phyloP scores from a whole-genome alignment of 53 echinoderm and acorn worm genomes.

The Holothuria scabra region DNA sequence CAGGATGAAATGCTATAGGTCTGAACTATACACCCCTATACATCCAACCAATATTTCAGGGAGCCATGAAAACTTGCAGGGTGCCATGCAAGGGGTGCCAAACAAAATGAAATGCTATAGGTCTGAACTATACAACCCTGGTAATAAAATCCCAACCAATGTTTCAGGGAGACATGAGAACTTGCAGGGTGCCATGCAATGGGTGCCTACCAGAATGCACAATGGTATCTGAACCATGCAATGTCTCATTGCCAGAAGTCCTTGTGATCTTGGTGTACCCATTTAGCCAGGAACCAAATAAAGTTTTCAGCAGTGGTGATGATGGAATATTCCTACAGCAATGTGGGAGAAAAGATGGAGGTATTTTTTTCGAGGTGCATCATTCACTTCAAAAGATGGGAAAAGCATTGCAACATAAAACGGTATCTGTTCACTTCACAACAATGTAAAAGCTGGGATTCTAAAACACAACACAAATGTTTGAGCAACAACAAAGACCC shows the following conservation, averaged over 20 bases:
- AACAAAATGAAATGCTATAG: no score
- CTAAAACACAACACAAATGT: background rate
- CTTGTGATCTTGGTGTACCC: conserved; percentile 35
- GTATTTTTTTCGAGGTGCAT: no score
- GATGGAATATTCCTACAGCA: background rate
- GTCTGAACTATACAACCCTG: no score
- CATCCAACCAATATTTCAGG: no score
- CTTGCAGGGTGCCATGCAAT: background rate
- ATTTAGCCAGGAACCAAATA: conserved; percentile 37
- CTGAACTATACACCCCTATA: no score
- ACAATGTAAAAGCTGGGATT: background rate
- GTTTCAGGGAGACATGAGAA: no score
- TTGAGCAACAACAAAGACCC: no score
- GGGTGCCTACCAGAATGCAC: conserved; percentile 19
- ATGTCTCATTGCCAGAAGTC: conserved; percentile 11
- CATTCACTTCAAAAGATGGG: background rate
- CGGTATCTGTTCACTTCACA: background rate
- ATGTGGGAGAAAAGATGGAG: background rate
- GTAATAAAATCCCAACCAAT: no score
- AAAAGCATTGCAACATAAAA: background rate
- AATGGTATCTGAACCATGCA: conserved; percentile 39
- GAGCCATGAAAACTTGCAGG: no score
- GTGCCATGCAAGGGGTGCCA: background rate
- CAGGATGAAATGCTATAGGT: no score
- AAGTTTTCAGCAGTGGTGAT: conserved; percentile 44